These are phyloP conservation scores for Ctena decussata DNA, from an alignment of 2,888 invertebrate species.

Conservation along the genomic window DNA sequence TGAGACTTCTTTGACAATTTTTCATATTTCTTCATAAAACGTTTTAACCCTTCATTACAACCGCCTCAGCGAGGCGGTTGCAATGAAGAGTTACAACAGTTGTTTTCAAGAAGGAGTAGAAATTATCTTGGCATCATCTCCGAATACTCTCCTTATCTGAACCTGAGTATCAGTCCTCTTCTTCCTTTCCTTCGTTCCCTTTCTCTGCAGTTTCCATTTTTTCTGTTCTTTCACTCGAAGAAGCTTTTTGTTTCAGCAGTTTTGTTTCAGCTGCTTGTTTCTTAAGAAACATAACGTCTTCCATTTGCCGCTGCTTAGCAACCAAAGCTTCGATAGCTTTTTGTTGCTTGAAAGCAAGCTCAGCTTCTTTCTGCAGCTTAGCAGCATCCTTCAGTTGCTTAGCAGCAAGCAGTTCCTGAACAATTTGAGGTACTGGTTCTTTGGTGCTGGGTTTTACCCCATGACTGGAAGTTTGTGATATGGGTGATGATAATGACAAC, in stretches of 20 bases:
- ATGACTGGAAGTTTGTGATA: constrained; percentile 10
- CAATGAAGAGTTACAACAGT: no score
- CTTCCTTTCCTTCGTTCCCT: background rate
- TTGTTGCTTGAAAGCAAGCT: constrained; percentile 35
- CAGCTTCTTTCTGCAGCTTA: constrained; percentile 43
- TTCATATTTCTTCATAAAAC: no score
- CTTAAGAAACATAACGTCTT: constrained; percentile 10
- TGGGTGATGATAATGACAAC: background rate
- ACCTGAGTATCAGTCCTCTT: background rate
- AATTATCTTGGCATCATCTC: no score
- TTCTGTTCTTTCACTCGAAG: background rate
- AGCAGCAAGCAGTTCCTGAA: constrained; percentile 60
- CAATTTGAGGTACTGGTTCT: constrained; percentile 62
- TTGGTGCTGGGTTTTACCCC: constrained; percentile 25
- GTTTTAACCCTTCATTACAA: no score
- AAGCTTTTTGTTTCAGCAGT: constrained; percentile 15
- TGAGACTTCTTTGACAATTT: no score
- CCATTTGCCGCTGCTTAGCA: constrained; percentile 4
- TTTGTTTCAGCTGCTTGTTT: background rate
- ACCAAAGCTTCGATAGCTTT: constrained; percentile 16
- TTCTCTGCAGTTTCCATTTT: background rate
- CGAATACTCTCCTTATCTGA: no score
- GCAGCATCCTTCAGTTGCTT: constrained; percentile 51
- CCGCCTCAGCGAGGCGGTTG: no score
- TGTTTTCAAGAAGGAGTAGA: no score